phyloP scores from a whole-genome alignment of 2,888 invertebrate genomes.

The Callinectes sapidus region DNA sequence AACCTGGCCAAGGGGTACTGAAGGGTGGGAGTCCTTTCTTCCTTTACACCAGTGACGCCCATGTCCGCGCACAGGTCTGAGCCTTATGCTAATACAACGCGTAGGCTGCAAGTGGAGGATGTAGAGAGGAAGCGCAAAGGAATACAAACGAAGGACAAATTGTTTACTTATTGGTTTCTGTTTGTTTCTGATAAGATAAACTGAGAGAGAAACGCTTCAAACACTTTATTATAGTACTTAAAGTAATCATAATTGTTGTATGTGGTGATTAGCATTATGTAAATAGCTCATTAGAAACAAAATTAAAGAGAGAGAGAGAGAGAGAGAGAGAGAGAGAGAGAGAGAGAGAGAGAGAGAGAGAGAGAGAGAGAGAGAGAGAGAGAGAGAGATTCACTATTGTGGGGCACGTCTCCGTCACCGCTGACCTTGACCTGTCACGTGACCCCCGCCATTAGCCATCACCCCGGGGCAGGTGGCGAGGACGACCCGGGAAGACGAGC shows the following conservation, averaged over 20 bases:
- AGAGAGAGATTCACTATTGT: not conserved
- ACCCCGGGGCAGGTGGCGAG: not conserved
- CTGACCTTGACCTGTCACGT: conserved; percentile 48
- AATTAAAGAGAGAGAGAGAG: conserved; percentile 41
- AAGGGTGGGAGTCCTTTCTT: conserved; percentile 56
- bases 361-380: not conserved
- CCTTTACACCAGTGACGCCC: conserved; percentile 44
- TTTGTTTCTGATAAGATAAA: too few species aligned
- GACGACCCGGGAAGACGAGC: conserved; percentile 2
- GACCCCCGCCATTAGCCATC: conserved; percentile 17
- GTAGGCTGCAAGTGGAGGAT: not conserved
- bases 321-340: conserved; percentile 38
- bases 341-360: conserved; percentile 5
- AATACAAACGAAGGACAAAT: not conserved
- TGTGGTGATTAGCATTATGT: too few species aligned
- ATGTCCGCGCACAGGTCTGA: not conserved
- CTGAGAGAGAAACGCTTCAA: too few species aligned
- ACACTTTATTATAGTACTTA: too few species aligned
- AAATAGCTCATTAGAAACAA: too few species aligned
- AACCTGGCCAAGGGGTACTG: conserved; percentile 44
- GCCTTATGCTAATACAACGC: conserved; percentile 51
- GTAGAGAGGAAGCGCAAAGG: conserved; percentile 21
- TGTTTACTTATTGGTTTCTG: too few species aligned
- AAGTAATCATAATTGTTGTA: too few species aligned
- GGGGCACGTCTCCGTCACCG: conserved; percentile 7